Conservation (phyloP, 2,113 vertebrate genomes). For the Rhinopithecus roxellana region DNA sequence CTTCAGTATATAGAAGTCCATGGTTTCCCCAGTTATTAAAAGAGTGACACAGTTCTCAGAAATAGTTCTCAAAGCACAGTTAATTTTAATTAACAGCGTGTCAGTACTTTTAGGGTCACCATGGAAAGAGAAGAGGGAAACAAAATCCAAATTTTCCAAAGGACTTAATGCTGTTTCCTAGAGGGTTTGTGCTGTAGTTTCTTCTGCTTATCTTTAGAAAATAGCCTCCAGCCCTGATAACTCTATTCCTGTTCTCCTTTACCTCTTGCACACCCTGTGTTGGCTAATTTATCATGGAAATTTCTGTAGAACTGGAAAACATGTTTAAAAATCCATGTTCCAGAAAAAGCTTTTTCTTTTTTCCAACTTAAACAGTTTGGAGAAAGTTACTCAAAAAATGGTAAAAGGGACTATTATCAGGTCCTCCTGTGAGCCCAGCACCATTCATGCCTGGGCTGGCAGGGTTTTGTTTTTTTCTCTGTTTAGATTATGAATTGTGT, state of each 20-base stretch:
- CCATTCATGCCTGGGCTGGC: neutral
- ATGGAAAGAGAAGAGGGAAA: neutral
- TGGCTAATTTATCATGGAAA: neutral
- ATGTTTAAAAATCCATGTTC: neutral
- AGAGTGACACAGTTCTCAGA: neutral
- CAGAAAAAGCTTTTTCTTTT: neutral
- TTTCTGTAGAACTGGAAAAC: neutral
- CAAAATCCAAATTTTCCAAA: neutral
- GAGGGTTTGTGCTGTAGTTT: neutral
- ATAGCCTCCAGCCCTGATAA: neutral
- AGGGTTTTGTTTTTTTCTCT: neutral
- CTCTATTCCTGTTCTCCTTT: neutral
- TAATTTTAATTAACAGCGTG: neutral
- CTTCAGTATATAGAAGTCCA: neutral
- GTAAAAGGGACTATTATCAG: no score
- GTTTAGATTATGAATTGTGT: neutral
- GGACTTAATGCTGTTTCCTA: neutral
- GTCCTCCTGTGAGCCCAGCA: neutral
- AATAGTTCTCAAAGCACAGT: neutral
- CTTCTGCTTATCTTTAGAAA: neutral
- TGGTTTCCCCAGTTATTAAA: neutral
- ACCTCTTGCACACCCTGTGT: accelerated
- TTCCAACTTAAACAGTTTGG: neutral
- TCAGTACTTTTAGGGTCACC: neutral
- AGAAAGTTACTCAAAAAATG: neutral